Evolutionary conservation across 2,797 vertebrate species (phyloP).

Genomic region (Notoglanidium macrostoma): DNA sequence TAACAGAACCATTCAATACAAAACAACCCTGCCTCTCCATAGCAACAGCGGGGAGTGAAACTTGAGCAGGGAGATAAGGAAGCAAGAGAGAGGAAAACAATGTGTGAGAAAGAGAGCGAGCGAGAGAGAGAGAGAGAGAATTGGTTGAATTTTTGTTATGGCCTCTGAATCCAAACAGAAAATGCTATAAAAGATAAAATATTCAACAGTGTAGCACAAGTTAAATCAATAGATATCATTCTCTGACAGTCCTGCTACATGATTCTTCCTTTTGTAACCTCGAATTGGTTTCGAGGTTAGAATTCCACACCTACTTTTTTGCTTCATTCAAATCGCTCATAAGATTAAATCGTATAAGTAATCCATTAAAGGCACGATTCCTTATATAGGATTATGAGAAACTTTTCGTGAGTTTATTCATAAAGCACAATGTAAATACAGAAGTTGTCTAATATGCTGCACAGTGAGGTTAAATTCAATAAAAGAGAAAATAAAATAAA

Average conservation of each 20-base stretch:
- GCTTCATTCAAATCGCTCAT: background rate
- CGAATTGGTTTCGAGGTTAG: background rate
- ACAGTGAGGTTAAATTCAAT: background rate
- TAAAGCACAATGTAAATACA: background rate
- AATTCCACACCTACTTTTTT: background rate
- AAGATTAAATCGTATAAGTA: background rate
- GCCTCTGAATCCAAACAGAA: background rate
- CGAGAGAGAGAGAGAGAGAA: background rate
- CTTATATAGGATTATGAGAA: background rate
- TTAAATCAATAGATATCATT: background rate
- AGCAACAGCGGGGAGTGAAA: constrained; percentile 54
- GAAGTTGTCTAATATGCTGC: background rate
- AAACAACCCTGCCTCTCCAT: constrained; percentile 49
- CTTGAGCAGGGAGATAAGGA: constrained; percentile 48
- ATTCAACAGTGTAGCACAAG: background rate
- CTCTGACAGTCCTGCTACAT: background rate
- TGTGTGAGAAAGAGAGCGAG: background rate
- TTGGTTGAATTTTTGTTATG: background rate
- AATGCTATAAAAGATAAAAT: background rate
- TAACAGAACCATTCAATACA: constrained; percentile 36
- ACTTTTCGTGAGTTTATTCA: background rate
- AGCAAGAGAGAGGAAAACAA: background rate
- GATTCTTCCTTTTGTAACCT: background rate
- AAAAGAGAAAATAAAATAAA: background rate
- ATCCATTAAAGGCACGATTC: background rate